A percentile compares a stretch with the other conserved stretches of the same genome.
Evolutionary conservation across 2,113 vertebrate genomes (phyloP).

Genomic region (Haemorhous mexicanus): DNA sequence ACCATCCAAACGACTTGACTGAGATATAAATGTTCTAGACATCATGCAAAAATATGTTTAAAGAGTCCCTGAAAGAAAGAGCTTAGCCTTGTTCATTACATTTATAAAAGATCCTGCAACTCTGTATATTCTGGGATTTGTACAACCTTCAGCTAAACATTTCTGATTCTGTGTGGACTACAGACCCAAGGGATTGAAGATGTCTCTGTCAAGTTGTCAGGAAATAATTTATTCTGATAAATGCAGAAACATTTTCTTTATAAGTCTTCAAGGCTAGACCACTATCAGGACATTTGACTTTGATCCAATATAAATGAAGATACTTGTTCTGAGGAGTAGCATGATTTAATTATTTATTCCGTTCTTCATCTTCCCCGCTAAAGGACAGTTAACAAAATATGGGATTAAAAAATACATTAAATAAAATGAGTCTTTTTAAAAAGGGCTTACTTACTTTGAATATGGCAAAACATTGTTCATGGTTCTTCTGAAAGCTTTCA

Average conservation of each 20-base stretch:
- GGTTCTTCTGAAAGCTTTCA: not conserved
- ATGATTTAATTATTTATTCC: not conserved
- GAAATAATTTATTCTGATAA: slow-evolving; percentile 1
- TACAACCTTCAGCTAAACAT: not conserved
- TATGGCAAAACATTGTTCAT: not conserved
- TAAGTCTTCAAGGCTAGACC: not conserved
- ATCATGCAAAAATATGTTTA: not conserved
- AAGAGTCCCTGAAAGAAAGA: not conserved
- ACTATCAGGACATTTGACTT: not conserved
- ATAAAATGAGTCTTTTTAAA: not conserved
- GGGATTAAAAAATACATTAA: not conserved
- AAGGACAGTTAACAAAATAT: not conserved
- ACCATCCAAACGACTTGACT: not conserved
- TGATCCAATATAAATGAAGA: not conserved
- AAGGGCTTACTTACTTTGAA: not conserved
- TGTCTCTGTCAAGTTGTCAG: not conserved
- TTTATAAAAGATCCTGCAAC: not conserved
- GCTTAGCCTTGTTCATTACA: not conserved
- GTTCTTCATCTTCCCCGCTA: not conserved
- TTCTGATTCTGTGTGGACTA: not conserved
- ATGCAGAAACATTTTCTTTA: not conserved
- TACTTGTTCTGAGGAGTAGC: not conserved
- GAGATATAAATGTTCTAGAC: not conserved
- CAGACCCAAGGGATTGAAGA: not conserved
- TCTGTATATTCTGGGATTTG: not conserved